A percentile compares a stretch with the other conserved stretches of the same genome.
Evolutionary conservation across 2,113 vertebrate genomes (phyloP).

Genomic region (Macaca mulatta): DNA sequence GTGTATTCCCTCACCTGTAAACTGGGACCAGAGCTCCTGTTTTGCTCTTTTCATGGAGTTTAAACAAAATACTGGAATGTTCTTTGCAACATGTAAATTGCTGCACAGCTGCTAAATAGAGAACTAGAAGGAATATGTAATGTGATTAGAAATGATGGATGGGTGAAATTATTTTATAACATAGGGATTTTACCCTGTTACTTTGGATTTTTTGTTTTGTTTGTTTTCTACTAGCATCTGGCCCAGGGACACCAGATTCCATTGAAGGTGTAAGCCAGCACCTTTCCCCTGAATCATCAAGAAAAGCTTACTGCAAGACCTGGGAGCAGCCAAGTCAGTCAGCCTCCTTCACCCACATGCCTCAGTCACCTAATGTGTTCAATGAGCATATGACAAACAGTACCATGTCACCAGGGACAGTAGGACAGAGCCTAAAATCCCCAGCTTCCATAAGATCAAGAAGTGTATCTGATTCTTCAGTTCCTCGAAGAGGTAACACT

Average conservation of each 20-base stretch:
- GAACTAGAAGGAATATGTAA: background rate
- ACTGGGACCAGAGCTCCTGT: background rate
- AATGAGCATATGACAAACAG: constrained; percentile 88
- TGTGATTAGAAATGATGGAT: background rate
- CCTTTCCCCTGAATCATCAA: constrained; percentile 95
- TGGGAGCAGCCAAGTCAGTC: constrained; percentile 94
- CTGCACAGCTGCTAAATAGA: background rate
- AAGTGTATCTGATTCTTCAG: constrained; percentile 96
- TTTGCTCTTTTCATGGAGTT: background rate
- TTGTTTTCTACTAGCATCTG: constrained; percentile 87
- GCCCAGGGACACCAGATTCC: constrained; percentile 96
- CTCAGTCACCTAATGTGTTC: constrained; percentile 92
- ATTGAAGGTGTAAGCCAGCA: constrained; percentile 94
- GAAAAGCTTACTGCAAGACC: constrained; percentile 95
- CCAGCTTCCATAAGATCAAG: constrained; percentile 92
- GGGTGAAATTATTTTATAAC: background rate
- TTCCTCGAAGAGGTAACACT: constrained; percentile 92
- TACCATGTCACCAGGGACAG: constrained; percentile 90
- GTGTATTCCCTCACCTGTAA: background rate
- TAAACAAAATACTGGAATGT: background rate
- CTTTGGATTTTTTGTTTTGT: background rate
- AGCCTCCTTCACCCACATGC: constrained; percentile 88
- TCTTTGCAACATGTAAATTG: background rate
- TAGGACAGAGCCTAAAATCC: constrained; percentile 92
- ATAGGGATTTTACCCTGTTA: background rate